A percentile compares a stretch with the other conserved stretches of the same genome.
Conservation (phyloP, 2,888 invertebrate species). For the Tricholauxania praeusta region DNA sequence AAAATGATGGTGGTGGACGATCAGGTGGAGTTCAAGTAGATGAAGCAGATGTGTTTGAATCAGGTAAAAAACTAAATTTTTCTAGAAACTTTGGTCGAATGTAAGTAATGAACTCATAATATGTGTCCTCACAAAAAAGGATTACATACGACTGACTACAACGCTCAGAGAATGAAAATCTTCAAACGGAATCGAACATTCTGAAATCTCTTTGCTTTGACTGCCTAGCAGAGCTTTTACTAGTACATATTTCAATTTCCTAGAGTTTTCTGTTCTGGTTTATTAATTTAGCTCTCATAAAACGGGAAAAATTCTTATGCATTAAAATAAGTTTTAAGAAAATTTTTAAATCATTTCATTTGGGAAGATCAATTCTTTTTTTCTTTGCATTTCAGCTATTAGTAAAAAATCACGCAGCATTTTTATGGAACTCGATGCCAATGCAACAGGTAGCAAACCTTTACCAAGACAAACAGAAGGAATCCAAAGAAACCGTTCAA, state of each 20-base stretch:
- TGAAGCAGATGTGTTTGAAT: constrained; percentile 83
- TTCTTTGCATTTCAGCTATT: constrained; percentile 72
- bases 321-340: no score
- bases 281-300: no score
- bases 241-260: no score
- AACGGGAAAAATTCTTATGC: no score
- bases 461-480: constrained; percentile 36
- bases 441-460: constrained; percentile 69
- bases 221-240: no score
- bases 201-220: no score
- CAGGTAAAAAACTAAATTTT: constrained; percentile 70
- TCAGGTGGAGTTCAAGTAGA: constrained; percentile 69
- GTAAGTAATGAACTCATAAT: neutral
- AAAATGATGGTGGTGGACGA: constrained; percentile 67
- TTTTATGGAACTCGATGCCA: constrained; percentile 88
- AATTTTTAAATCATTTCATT: no score
- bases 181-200: no score
- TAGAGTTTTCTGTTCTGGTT: no score
- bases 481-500: constrained; percentile 35
- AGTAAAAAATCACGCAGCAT: constrained; percentile 88
- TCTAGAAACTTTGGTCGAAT: neutral
- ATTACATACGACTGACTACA: no score
- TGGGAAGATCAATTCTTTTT: neutral
- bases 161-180: no score
- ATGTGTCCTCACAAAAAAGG: no score